Evolutionary conservation across 2,113 vertebrate genomes (phyloP).

Genomic region (Sebastes schlegelii): DNA sequence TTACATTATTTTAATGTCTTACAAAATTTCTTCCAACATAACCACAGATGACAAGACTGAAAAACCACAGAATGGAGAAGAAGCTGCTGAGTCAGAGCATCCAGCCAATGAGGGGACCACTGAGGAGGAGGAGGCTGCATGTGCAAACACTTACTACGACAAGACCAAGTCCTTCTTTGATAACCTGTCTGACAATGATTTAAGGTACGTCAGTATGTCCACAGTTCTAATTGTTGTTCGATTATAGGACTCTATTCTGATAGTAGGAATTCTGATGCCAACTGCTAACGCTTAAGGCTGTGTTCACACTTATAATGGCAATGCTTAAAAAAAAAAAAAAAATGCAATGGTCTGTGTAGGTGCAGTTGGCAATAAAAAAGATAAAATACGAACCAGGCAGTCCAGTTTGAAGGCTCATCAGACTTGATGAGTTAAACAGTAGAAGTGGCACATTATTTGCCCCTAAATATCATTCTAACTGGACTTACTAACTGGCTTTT

Average conservation of each 20-base stretch:
- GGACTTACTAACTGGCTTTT: too few species aligned
- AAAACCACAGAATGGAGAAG: slow-evolving; percentile 93
- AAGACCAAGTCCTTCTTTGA: slow-evolving; percentile 99
- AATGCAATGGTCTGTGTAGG: too few species aligned
- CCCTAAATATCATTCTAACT: too few species aligned
- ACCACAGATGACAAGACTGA: slow-evolving; percentile 92
- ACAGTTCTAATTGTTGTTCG: background rate
- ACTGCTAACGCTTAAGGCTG: too few species aligned
- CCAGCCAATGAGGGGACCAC: slow-evolving; percentile 83
- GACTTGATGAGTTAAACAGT: too few species aligned
- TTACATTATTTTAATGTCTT: background rate
- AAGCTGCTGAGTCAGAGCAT: slow-evolving; percentile 89
- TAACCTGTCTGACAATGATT: slow-evolving; percentile 96
- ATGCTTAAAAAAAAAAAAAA: too few species aligned
- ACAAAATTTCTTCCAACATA: background rate
- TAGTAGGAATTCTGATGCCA: background rate
- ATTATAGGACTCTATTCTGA: background rate
- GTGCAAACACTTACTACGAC: slow-evolving; percentile 93
- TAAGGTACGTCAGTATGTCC: slow-evolving; percentile 82
- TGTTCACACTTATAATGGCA: too few species aligned
- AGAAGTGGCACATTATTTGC: too few species aligned
- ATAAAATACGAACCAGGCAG: too few species aligned
- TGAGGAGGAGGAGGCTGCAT: slow-evolving; percentile 91
- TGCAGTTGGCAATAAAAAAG: too few species aligned
- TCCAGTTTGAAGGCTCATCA: too few species aligned